Conservation (phyloP, 1,140 invertebrate species). For the Chlorops oryzae region DNA sequence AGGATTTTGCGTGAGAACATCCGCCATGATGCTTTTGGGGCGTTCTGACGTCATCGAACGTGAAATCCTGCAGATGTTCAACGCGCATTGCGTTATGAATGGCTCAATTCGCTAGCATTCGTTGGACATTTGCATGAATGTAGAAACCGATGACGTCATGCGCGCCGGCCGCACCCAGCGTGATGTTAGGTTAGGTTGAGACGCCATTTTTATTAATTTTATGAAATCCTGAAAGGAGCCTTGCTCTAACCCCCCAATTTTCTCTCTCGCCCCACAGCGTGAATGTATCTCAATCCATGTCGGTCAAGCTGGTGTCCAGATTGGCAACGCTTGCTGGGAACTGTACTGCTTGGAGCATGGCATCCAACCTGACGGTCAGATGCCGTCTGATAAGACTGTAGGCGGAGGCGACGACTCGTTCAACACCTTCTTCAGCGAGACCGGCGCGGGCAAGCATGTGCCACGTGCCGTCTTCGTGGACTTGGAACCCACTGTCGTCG, state of each 20-base stretch:
- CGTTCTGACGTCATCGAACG: too few species aligned
- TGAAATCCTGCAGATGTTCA: too few species aligned
- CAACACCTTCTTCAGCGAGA: conserved; percentile 80
- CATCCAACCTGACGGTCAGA: conserved; percentile 81
- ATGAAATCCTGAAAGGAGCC: not conserved
- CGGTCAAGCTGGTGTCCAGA: conserved; percentile 84
- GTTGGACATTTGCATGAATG: too few species aligned
- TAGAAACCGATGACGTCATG: not conserved
- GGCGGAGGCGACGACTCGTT: conserved; percentile 68
- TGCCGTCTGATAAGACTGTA: conserved; percentile 69
- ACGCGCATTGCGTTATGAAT: too few species aligned
- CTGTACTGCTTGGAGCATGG: conserved; percentile 86
- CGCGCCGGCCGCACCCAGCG: not conserved
- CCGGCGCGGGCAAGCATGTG: conserved; percentile 67
- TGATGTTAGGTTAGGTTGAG: not conserved
- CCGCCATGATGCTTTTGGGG: too few species aligned
- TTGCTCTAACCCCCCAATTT: not conserved
- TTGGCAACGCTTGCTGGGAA: conserved; percentile 82
- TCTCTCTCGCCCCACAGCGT: conserved; percentile 51
- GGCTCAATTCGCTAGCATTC: too few species aligned
- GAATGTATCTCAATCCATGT: conserved; percentile 85
- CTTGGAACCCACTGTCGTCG: conserved; percentile 71
- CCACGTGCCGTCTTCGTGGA: conserved; percentile 63
- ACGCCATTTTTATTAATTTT: not conserved
- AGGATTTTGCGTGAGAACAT: too few species aligned